Evolutionary conservation across 1,140 invertebrate species (phyloP).

Genomic region (Drosophila sp.): DNA sequence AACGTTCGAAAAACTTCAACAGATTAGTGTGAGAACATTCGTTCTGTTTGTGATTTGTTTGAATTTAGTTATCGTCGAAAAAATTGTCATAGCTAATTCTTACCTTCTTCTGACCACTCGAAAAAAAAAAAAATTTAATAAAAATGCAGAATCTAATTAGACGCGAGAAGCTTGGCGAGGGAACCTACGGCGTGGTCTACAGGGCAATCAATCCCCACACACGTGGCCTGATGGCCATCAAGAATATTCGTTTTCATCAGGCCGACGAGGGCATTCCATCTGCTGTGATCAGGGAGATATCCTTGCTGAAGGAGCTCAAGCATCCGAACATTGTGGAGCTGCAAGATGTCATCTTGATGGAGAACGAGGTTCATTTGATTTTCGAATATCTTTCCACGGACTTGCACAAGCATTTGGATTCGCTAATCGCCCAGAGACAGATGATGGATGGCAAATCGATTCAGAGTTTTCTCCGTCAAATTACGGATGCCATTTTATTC

Average conservation of each 20-base stretch:
- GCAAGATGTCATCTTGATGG: constrained; percentile 94
- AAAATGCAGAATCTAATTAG: constrained; percentile 2
- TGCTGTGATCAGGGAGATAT: constrained; percentile 88
- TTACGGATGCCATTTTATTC: constrained; percentile 95
- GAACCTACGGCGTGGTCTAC: constrained; percentile 21
- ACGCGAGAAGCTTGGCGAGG: constrained; percentile 17
- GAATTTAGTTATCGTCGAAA: neutral
- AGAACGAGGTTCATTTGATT: constrained; percentile 84
- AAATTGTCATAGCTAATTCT: neutral
- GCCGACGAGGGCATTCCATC: constrained; percentile 86
- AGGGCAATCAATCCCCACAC: constrained; percentile 90
- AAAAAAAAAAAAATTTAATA: neutral
- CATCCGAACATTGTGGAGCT: constrained; percentile 95
- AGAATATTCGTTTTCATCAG: constrained; percentile 99
- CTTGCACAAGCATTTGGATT: constrained; percentile 97
- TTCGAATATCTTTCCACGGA: constrained; percentile 97
- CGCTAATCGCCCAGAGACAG: constrained; percentile 85
- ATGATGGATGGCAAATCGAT: constrained; percentile 67
- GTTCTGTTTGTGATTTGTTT: neutral
- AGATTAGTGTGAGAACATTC: too few relatives aligned
- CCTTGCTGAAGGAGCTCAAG: constrained; percentile 92
- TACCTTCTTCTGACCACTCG: neutral
- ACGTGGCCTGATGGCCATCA: constrained; percentile 96
- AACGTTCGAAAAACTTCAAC: too few relatives aligned
- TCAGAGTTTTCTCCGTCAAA: constrained; percentile 87